Base-by-base conservation (phyloP, 1,140 invertebrate genomes). In the Drosophila obscura region DNA sequence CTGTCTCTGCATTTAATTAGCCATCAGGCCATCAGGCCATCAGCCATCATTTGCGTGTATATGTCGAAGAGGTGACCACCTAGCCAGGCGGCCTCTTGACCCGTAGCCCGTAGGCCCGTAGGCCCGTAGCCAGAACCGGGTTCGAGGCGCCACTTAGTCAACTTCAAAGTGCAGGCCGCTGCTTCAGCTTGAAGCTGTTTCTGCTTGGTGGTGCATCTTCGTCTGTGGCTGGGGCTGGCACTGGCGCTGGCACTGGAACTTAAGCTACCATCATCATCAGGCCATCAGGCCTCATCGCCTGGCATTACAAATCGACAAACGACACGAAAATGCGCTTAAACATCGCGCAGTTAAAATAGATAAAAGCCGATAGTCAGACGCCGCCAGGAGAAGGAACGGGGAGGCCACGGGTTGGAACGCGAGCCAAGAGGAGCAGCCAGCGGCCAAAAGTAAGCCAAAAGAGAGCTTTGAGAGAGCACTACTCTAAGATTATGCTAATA, bases 291-390 rank as follows among this genome's bases (percentile, higher is more conserved):
- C 61, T 44, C 63, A 66, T 65, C 46, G 66, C 44, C 61, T 88
- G 69, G 84, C 72, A 90, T 84, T 88, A 91, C 85, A 87, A 90
- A 90, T 87, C 79, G 89, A 91, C 89, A 90, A 91, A 91, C 82
- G 89, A 91, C 90, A 91, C 85, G 90, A 91, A 90, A 91, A 91
- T 90, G 89, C 80, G 90, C 90, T 91, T 91, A 90, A 91, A 90
- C 83, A 91, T 77, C 77, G 58, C 71, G 73, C 77, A 87, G 80
- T 91, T 91, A 91, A 90, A 90, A 87, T 91, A 91, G 90, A 91
- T 90, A 91, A 91, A 91, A 88, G 80, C 67, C 76, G 84, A 89
- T 89, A 88, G 66, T 69, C 53, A 60, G 84, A 79, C 83, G 83
- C 76, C 84, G 84, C 80, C 78, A 28, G 60, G 13, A 8, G 45